A percentile compares a stretch with the other conserved stretches of the same genome.
Evolutionary conservation across 1,140 invertebrate species (phyloP).

Genomic region (Condylostylus longicornis): DNA sequence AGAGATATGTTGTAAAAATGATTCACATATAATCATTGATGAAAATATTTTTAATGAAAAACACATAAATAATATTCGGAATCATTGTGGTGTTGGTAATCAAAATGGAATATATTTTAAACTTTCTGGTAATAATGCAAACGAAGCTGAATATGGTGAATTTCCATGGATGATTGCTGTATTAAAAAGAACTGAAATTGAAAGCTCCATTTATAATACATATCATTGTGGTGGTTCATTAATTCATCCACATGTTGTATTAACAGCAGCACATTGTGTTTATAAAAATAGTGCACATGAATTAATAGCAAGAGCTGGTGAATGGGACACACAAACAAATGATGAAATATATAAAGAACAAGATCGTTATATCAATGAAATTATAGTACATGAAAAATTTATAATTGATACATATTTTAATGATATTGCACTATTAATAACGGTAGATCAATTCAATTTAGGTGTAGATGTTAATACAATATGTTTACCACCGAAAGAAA

Average conservation of each 20-base stretch:
- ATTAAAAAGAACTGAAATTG: constrained; percentile 1
- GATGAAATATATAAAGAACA: constrained; percentile 41
- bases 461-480: constrained; percentile 40
- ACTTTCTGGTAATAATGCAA: neutral
- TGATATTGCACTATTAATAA: constrained; percentile 36
- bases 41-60: no score
- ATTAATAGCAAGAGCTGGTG: constrained; percentile 41
- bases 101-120: neutral
- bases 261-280: constrained; percentile 32
- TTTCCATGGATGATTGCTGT: constrained; percentile 29
- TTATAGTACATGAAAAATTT: constrained; percentile 37
- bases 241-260: constrained; percentile 16
- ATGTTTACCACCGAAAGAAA: constrained; percentile 26
- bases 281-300: constrained; percentile 12
- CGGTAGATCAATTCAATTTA: constrained; percentile 33
- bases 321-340: constrained; percentile 49
- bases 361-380: constrained; percentile 36
- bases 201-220: neutral
- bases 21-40: constrained; percentile 6
- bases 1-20: no score
- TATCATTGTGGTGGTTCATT: constrained; percentile 28
- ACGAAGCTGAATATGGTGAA: constrained; percentile 24
- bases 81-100: no score
- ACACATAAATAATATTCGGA: no score
- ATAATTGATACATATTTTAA: constrained; percentile 31